Base-by-base conservation (phyloP, 2,888 invertebrate genomes). In the Lepas anatifera region DNA sequence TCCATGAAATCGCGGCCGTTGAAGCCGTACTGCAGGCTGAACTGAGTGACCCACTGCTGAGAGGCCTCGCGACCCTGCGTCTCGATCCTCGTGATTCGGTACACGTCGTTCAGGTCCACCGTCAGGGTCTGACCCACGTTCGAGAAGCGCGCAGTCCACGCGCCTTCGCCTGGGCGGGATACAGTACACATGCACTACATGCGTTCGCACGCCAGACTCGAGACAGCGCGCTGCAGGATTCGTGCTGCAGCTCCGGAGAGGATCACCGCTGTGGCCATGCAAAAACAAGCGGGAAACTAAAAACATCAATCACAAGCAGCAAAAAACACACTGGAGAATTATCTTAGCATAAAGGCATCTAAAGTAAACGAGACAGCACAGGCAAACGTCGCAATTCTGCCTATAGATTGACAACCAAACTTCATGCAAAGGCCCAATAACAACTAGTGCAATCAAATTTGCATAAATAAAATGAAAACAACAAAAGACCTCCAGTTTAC, bases 91-190 rank as follows among this genome's bases (percentile, higher is more conserved):
- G 95, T 94, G 75, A 98, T 85, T 81, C 95, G 94, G 85, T 88
- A 91, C 75, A 90, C 86, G 77, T 85, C 84, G 72, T 92, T 91
- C 81, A 98, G 84, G 83, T 98, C 95, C 78, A 98, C 85, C 74
- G 90, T 88, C 76, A 97, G 85, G 81, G 89, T 90, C 82, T 98
- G 97, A 80, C 88, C 89, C 81, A 93, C 93, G 84, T 97, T 95
- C 78, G 89, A 92, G 81, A 86, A 88, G 78, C 87, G 87, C 70
- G 95, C 91, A 75, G 92, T 91, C 95, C 95, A 95, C 78, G 93
- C 92, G 68, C 75, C 35, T 22, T 48, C 48, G 48, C 48, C 48
- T 48, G 48, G 16, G n/a, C 48, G n/a, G 16, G n/a, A 10, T 6
- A 16, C 48, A 27, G 74, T 46, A 71, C 70, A 67, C 74, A 75